Evolutionary conservation across 2,797 vertebrate species (phyloP).

Genomic region (Harpagifer antarcticus): DNA sequence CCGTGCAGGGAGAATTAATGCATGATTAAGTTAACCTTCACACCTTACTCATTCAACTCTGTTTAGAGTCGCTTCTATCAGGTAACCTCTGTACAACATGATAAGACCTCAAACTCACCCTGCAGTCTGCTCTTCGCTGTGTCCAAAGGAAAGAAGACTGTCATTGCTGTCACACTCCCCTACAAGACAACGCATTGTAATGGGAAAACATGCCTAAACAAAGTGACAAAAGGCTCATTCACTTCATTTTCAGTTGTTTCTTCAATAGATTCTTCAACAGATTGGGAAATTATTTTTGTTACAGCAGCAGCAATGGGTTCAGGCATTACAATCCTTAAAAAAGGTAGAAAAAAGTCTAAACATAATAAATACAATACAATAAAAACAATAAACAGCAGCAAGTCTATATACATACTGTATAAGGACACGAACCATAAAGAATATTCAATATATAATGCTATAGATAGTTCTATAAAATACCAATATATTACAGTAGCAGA

Average conservation of each 20-base stretch:
- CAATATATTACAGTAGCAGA: no score
- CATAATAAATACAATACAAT: no score
- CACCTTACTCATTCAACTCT: not conserved
- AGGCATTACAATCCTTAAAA: no score
- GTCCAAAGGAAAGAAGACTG: constrained; percentile 87
- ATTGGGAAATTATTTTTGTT: no score
- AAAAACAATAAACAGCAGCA: no score
- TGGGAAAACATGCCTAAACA: not conserved
- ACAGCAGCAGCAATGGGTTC: no score
- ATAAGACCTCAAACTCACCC: constrained; percentile 76
- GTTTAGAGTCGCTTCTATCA: constrained; percentile 15
- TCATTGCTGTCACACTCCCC: constrained; percentile 88
- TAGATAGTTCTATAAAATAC: no score
- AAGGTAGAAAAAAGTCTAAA: no score
- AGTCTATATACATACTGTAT: no score
- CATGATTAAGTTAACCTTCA: not conserved
- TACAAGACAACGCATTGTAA: constrained; percentile 43
- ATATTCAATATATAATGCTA: no score
- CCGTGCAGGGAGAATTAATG: not conserved
- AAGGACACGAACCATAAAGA: no score
- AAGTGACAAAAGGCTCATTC: not conserved
- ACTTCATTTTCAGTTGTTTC: not conserved
- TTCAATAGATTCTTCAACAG: not conserved
- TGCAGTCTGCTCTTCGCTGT: constrained; percentile 88
- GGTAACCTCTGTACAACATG: constrained; percentile 25